Conservation (phyloP, 2,888 invertebrate species). For the Drosophila rubida region DNA sequence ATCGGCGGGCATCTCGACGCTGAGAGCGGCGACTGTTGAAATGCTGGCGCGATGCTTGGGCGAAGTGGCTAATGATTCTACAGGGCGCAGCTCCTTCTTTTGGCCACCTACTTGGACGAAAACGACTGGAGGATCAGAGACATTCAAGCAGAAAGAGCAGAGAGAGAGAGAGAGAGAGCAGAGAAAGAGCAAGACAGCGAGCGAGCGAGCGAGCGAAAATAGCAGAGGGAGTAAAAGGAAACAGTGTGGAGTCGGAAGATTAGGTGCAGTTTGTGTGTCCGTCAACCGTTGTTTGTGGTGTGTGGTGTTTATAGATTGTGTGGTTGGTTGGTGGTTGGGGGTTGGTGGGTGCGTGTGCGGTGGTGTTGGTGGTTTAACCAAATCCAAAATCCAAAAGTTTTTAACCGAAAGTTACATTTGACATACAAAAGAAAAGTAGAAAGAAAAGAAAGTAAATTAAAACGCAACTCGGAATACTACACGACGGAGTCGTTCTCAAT, state of each 20-base stretch:
- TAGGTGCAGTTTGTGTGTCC: conserved; percentile 69
- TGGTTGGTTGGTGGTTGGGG: conserved; percentile 34
- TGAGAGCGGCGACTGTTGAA: conserved; percentile 77
- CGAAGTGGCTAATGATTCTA: conserved; percentile 84
- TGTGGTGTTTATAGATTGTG: conserved; percentile 35
- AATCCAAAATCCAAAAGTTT: conserved; percentile 80
- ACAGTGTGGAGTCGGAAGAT: conserved; percentile 2
- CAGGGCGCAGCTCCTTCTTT: conserved; percentile 84
- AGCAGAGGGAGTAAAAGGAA: conserved; percentile 2
- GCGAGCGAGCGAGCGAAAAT: conserved; percentile 22
- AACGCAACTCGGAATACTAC: conserved; percentile 51
- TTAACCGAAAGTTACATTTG: conserved; percentile 64
- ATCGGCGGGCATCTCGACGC: conserved; percentile 76
- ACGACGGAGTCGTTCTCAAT: conserved; percentile 10
- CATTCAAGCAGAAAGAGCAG: conserved; percentile 55
- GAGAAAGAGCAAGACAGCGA: conserved; percentile 12
- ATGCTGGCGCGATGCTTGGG: conserved; percentile 86
- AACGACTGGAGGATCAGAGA: conserved; percentile 82
- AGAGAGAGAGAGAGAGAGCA: conserved; percentile 10
- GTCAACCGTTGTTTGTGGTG: conserved; percentile 65
- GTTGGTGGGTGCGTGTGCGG: conserved; percentile 55
- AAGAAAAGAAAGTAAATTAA: conserved; percentile 76
- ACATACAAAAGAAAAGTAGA: conserved; percentile 76
- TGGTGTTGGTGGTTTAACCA: conserved; percentile 63
- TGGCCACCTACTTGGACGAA: conserved; percentile 85